Conservation (phyloP, 2,113 vertebrate genomes). For the Ascaphus truei region DNA sequence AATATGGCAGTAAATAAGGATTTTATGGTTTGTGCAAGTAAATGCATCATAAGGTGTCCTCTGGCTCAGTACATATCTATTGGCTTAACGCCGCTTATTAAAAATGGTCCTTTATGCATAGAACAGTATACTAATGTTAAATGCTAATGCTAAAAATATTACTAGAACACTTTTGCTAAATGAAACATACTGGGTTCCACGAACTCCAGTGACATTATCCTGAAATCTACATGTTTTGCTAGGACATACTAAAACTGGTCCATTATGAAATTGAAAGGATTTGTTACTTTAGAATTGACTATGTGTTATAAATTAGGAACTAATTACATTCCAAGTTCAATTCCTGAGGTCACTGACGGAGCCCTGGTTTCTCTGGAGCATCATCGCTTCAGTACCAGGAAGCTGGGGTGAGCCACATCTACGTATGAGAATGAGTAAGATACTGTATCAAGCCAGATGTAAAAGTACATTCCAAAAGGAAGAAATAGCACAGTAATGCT, state of each 20-base stretch:
- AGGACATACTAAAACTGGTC: background rate
- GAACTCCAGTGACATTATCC: no score
- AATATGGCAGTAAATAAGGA: no score
- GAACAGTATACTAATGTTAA: no score
- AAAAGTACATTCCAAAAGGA: conserved; percentile 5
- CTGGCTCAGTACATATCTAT: no score
- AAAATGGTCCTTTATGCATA: no score
- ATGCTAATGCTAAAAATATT: no score
- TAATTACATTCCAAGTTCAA: background rate
- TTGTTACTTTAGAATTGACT: background rate
- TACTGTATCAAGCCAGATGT: conserved; percentile 27
- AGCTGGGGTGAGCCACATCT: conserved; percentile 5
- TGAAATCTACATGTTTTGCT: background rate
- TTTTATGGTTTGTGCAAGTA: no score
- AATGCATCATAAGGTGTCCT: no score
- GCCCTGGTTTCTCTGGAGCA: background rate
- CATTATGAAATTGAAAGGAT: background rate
- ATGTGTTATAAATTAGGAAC: background rate
- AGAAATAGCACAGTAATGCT: no score
- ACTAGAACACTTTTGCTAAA: no score
- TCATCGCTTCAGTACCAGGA: conserved; percentile 13
- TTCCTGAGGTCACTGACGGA: background rate
- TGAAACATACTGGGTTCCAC: no score
- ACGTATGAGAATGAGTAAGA: conserved; percentile 14
- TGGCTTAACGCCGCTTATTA: no score